Base-by-base conservation (phyloP, 2,888 invertebrate genomes). In the Endomychus coccineus region DNA sequence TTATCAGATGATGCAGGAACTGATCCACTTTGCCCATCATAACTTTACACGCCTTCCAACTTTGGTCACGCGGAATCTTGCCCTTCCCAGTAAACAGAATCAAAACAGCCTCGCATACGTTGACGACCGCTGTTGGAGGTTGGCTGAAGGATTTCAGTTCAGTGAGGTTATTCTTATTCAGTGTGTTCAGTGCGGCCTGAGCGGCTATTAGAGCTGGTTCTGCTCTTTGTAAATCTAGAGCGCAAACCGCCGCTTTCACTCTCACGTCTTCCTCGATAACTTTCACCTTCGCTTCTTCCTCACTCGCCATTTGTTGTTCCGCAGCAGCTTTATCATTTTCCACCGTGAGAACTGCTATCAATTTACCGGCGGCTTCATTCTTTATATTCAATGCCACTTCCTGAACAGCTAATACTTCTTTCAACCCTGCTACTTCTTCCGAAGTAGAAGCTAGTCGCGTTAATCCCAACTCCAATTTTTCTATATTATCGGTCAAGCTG, bases 141-240 rank as follows among this genome's bases (percentile, higher is more conserved):
- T 88, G 79, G 1, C 90, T 89, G 62, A 95, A 94, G 0, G 94
- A 90, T 61, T 94, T 94, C 58, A 95, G 66, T 67, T 96, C 95
- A 0, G 94, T 94, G 46, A 95, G 67, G 62, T 95, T 95, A 56
- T 80, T 83, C 70, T 95, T 95, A 59, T 95, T 92, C 14, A 95
- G 66, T 0, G 94, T 94, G 58, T 94, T 85, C 31, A 95, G 67
- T 5, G 95, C 94, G 52, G 83, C 89, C 58, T 88, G 84, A 0
- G 95, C 94, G 7, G 91, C 91, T 12, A 81, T 58, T 14, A 95
- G 66, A 1, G 92, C 92, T 0, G 95, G 95, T 62, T 94, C 90
- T 1, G 95, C 94, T 59, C 85, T 88, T 0, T 79, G 81, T 53
- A 95, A 73, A 68, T 95, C 95, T 50, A 83, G 84, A 36, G 86